phyloP scores from a whole-genome alignment of 2,113 vertebrate species.

The Xiphophorus couchianus region DNA sequence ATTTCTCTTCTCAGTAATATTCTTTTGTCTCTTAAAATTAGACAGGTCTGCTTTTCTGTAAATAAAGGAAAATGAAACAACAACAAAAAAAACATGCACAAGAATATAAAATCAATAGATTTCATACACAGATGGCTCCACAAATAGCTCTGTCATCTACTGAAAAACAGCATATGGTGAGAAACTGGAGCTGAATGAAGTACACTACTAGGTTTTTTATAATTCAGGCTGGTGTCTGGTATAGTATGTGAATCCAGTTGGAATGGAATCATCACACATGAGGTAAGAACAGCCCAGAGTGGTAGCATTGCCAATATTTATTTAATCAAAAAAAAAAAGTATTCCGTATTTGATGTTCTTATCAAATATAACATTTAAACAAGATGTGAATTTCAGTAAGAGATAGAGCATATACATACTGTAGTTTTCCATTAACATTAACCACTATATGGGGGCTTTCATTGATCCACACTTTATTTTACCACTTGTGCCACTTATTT shows the following conservation, averaged over 20 bases:
- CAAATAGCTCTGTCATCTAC: background rate
- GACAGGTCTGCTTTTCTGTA: background rate
- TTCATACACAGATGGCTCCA: background rate
- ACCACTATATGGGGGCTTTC: conserved; percentile 24
- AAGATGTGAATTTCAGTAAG: background rate
- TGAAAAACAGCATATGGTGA: background rate
- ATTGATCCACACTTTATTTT: conserved; percentile 16
- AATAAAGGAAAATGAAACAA: background rate
- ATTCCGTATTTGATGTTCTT: too few relatives aligned
- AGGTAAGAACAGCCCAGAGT: too few relatives aligned
- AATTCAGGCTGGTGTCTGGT: background rate
- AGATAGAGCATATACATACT: too few relatives aligned
- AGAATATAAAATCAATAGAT: conserved; percentile 4
- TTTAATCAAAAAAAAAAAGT: too few relatives aligned
- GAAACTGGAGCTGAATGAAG: background rate
- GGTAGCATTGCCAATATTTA: too few relatives aligned
- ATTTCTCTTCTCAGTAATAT: background rate
- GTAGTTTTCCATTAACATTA: conserved; percentile 26
- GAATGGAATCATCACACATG: background rate
- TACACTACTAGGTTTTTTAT: background rate
- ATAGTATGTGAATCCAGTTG: too few relatives aligned
- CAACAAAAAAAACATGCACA: background rate
- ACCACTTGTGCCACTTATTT: too few relatives aligned
- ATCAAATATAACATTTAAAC: background rate
- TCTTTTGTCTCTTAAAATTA: background rate